phyloP scores from a whole-genome alignment of 2,888 invertebrate species.

The Apamea sordens region DNA sequence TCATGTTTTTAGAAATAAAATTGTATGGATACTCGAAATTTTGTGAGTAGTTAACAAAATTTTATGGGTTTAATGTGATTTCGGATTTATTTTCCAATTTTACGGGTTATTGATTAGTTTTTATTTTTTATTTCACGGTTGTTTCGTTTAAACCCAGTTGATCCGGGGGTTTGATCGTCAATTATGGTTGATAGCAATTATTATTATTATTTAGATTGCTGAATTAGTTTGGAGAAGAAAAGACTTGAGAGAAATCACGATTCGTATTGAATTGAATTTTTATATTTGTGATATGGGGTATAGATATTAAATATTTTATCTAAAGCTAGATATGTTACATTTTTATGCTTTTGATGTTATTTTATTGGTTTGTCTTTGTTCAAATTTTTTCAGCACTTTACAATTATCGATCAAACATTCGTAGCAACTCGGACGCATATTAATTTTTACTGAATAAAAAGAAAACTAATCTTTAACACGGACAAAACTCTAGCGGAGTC shows the following conservation, averaged over 20 bases:
- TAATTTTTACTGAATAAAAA: constrained; percentile 33
- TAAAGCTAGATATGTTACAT: constrained; percentile 45
- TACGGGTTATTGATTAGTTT: constrained; percentile 67
- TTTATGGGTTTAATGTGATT: constrained; percentile 85
- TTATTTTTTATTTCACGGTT: constrained; percentile 63
- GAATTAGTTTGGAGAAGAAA: constrained; percentile 64
- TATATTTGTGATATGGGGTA: constrained; percentile 65
- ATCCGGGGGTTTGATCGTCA: constrained; percentile 68
- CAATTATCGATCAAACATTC: constrained; percentile 66
- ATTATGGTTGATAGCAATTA: constrained; percentile 54
- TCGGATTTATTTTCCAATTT: constrained; percentile 67
- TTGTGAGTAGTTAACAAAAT: constrained; percentile 83
- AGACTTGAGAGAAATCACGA: constrained; percentile 65
- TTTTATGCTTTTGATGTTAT: constrained; percentile 52
- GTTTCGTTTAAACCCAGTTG: constrained; percentile 51
- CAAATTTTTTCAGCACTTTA: constrained; percentile 59
- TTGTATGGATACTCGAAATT: constrained; percentile 87
- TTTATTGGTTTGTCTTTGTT: constrained; percentile 47
- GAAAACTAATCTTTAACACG: constrained; percentile 64
- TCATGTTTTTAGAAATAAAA: constrained; percentile 85
- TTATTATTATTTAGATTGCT: constrained; percentile 48
- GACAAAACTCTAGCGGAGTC: constrained; percentile 36
- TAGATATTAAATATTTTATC: constrained; percentile 58
- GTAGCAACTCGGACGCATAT: constrained; percentile 58
- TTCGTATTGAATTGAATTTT: constrained; percentile 62